A percentile compares a stretch with the other conserved stretches of the same genome.
Conservation (phyloP, 2,113 vertebrate genomes). For the Lycaon pictus region DNA sequence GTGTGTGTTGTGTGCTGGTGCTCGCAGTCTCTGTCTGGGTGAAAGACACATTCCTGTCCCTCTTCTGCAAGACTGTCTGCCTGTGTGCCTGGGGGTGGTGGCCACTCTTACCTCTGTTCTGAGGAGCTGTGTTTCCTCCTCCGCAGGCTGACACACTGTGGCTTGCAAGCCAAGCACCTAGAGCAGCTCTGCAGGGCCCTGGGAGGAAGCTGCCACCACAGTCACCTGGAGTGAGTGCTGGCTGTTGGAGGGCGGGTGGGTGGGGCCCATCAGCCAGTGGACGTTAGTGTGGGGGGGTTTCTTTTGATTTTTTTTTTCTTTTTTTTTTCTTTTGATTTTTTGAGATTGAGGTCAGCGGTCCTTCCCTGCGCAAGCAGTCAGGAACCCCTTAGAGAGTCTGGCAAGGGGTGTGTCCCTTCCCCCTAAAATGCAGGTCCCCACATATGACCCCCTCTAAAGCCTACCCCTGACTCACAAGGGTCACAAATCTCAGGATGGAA, state of each 20-base stretch:
- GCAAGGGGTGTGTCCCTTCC: background rate
- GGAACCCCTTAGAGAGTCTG: background rate
- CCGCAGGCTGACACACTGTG: conserved; percentile 87
- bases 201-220: conserved; percentile 61
- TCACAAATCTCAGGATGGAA: background rate
- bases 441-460: background rate
- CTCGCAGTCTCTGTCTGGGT: background rate
- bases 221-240: conserved; percentile 74
- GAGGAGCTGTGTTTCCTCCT: background rate
- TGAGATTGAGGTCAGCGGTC: background rate
- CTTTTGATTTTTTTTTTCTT: background rate
- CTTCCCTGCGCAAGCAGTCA: background rate
- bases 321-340: background rate
- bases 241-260: fast-evolving
- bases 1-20: background rate
- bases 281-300: fast-evolving
- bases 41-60: fast-evolving
- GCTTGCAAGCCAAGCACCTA: conserved; percentile 81
- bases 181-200: conserved; percentile 84
- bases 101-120: background rate
- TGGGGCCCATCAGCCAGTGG: fast-evolving
- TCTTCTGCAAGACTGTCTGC: background rate
- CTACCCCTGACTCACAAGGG: background rate
- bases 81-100: background rate
- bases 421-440: background rate